Conservation (phyloP, 2,113 vertebrate genomes). For the Notechis scutatus region DNA sequence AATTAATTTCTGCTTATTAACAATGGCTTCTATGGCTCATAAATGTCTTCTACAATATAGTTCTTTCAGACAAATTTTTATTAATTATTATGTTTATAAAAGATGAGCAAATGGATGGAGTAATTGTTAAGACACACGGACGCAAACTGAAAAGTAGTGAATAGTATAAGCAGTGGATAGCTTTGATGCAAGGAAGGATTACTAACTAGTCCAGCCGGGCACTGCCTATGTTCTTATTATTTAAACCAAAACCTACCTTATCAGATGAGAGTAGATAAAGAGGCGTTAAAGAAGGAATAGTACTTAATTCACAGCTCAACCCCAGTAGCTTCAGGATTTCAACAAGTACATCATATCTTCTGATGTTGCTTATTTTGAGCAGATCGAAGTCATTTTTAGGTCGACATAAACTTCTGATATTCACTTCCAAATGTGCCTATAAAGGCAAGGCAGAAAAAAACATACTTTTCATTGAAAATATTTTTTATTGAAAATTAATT, state of each 20-base stretch:
- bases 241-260: constrained; percentile 68
- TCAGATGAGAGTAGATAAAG: constrained; percentile 74
- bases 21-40: neutral
- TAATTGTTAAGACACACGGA: neutral
- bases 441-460: neutral
- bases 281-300: constrained; percentile 68
- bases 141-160: neutral
- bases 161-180: neutral
- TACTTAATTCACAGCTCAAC: constrained; percentile 74
- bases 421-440: constrained; percentile 82
- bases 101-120: neutral
- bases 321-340: constrained; percentile 82
- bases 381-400: constrained; percentile 69
- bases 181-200: neutral
- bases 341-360: constrained; percentile 76
- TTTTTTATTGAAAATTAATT: neutral
- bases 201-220: neutral
- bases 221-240: neutral
- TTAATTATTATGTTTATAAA: neutral
- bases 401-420: constrained; percentile 64
- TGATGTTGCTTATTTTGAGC: constrained; percentile 79
- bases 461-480: neutral
- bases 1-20: neutral
- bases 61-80: neutral
- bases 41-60: neutral